Percentiles rank a stretch among this genome's conserved stretches.
Conservation (phyloP, 92 coral and sea anemone genomes). For the Desmophyllum pertusum region DNA sequence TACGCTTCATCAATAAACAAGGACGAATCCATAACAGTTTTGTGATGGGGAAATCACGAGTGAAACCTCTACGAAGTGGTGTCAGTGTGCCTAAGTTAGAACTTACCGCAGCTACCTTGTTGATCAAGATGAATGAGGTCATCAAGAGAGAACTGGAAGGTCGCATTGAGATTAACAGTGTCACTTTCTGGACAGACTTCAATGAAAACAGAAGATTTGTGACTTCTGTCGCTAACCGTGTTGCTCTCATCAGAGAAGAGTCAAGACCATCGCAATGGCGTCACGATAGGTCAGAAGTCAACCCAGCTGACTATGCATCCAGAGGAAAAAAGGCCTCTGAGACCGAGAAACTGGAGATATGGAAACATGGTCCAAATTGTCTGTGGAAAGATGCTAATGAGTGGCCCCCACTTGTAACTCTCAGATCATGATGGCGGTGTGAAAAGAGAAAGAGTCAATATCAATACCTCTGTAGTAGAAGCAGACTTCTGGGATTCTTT, state of each 20-base stretch:
- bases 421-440: slow-evolving; percentile 55
- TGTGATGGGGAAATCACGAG: slow-evolving; percentile 49
- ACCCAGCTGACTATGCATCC: slow-evolving; percentile 28
- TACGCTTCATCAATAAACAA: slow-evolving; percentile 40
- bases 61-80: slow-evolving; percentile 52
- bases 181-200: slow-evolving; percentile 29
- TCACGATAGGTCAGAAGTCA: slow-evolving; percentile 61
- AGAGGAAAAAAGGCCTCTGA: slow-evolving; percentile 59
- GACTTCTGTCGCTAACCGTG: slow-evolving; percentile 63
- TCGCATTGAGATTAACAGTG: slow-evolving; percentile 26
- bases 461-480: slow-evolving; percentile 38
- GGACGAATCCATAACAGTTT: slow-evolving; percentile 44
- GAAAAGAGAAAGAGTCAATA: slow-evolving; percentile 33
- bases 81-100: slow-evolving; percentile 52
- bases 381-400: slow-evolving; percentile 51
- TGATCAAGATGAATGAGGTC: slow-evolving; percentile 46
- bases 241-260: slow-evolving; percentile 66
- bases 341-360: slow-evolving; percentile 48
- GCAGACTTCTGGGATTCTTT: slow-evolving; percentile 50
- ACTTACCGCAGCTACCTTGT: slow-evolving; percentile 38
- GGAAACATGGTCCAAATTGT: slow-evolving; percentile 67
- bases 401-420: slow-evolving; percentile 67
- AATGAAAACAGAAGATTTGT: slow-evolving; percentile 57
- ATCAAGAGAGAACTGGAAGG: slow-evolving; percentile 44
- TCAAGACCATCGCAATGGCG: slow-evolving; percentile 63